phyloP scores from a whole-genome alignment of 2,888 invertebrate species.

The Zaprionus bogoriensis region DNA sequence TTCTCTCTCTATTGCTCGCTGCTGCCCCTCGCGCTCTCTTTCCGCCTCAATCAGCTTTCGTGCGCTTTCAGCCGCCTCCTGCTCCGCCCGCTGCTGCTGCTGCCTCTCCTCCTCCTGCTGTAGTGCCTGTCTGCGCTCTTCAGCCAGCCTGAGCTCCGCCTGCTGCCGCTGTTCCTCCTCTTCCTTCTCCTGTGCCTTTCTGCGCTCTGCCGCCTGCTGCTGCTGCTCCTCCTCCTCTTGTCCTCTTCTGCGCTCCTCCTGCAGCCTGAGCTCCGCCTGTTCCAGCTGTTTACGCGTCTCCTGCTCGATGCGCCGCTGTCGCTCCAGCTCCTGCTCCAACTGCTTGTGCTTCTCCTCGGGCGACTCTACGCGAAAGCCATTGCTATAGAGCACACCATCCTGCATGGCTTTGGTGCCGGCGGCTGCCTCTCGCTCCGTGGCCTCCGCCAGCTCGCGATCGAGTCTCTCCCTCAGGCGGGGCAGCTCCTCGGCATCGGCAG shows the following conservation, averaged over 20 bases:
- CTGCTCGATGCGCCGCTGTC: conserved; percentile 74
- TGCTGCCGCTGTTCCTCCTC: no score
- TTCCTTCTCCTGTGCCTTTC: no score
- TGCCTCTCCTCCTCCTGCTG: conserved; percentile 13
- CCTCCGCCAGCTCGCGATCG: conserved; percentile 64
- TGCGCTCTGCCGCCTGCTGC: conserved; percentile 60
- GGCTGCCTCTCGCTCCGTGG: conserved; percentile 61
- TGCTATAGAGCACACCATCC: conserved; percentile 81
- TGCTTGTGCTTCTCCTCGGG: conserved; percentile 53
- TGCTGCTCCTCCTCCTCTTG: conserved; percentile 77
- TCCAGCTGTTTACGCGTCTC: conserved; percentile 75
- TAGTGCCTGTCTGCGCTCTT: no score
- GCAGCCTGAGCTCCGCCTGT: conserved; percentile 72
- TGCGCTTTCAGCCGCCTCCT: conserved; percentile 48
- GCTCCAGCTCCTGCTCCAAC: conserved; percentile 73
- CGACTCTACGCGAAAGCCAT: conserved; percentile 80
- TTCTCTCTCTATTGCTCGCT: conserved; percentile 9
- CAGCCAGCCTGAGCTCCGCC: no score
- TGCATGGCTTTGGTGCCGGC: conserved; percentile 77
- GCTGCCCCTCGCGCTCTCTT: conserved; percentile 29
- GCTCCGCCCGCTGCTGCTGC: conserved; percentile 42
- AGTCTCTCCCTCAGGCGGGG: conserved; percentile 76
- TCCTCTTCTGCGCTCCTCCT: conserved; percentile 51
- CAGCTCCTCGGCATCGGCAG: conserved; percentile 65
- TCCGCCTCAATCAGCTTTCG: conserved; percentile 40